A percentile compares a stretch with the other conserved stretches of the same genome.
These are phyloP conservation scores for Pardalotus punctatus DNA, from an alignment of 2,113 vertebrate species.

Conservation along the genomic window DNA sequence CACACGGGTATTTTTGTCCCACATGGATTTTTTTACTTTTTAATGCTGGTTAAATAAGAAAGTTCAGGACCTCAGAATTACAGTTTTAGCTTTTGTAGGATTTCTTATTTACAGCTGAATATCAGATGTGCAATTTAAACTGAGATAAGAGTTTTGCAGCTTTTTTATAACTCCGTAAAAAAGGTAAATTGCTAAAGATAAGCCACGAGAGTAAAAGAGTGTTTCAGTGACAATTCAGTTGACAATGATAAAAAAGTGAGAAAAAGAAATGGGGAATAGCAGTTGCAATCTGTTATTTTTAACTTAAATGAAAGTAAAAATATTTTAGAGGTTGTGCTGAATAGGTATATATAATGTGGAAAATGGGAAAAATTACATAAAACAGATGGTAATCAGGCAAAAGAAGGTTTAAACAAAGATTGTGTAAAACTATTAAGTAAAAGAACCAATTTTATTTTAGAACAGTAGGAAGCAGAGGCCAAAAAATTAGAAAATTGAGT, in stretches of 20 bases:
- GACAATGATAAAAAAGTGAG: background rate
- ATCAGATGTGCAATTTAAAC: background rate
- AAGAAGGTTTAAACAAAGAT: background rate
- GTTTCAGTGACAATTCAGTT: background rate
- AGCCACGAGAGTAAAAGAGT: background rate
- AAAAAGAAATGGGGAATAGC: background rate
- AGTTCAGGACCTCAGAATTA: background rate
- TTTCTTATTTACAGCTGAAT: background rate
- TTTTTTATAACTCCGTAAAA: background rate
- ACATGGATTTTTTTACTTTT: background rate
- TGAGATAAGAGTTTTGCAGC: background rate
- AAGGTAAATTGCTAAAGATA: background rate
- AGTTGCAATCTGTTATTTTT: background rate
- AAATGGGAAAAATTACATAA: background rate
- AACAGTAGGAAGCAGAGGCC: background rate
- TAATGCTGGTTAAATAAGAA: background rate
- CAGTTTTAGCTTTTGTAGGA: background rate
- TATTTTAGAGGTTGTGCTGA: background rate
- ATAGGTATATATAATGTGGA: background rate
- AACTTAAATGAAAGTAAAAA: background rate
- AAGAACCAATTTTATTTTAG: background rate
- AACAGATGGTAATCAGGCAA: background rate
- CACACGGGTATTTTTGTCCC: background rate
- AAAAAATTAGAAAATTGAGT: background rate
- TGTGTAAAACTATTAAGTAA: background rate